These are phyloP conservation scores for Progne subis DNA, from an alignment of 2,113 vertebrate genomes.

Conservation along the genomic window DNA sequence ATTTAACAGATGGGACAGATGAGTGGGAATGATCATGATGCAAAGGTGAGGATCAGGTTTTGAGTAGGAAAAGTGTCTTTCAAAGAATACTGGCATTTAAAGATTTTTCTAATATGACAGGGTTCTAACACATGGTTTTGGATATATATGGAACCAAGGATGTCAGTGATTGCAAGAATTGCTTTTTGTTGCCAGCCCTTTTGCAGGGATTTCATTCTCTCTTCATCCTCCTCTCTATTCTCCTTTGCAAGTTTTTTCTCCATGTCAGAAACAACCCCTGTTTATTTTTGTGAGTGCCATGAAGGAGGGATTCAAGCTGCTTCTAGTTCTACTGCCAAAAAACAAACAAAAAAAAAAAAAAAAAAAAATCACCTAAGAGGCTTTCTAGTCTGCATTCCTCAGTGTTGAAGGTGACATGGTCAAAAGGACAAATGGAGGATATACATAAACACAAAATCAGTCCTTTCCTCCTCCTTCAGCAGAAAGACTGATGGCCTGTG, in stretches of 20 bases:
- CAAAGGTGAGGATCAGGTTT: not conserved
- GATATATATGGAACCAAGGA: not conserved
- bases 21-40: not conserved
- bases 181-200: not conserved
- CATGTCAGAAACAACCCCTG: not conserved
- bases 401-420: not conserved
- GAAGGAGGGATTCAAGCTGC: not conserved
- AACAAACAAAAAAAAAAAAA: not conserved
- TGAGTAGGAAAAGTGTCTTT: not conserved
- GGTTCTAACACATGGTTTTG: not conserved
- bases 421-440: not conserved
- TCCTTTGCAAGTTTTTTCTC: not conserved
- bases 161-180: not conserved
- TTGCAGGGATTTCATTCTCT: not conserved
- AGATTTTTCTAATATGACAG: not conserved
- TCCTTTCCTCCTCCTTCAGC: not conserved
- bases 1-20: not conserved
- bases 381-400: not conserved
- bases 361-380: not conserved
- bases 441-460: not conserved
- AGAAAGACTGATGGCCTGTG: not conserved
- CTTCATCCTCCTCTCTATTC: not conserved
- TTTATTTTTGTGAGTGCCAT: not conserved
- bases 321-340: not conserved
- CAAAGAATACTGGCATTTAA: not conserved